Base-by-base conservation (phyloP, 2,888 invertebrate genomes). In the Melieria omissa region DNA sequence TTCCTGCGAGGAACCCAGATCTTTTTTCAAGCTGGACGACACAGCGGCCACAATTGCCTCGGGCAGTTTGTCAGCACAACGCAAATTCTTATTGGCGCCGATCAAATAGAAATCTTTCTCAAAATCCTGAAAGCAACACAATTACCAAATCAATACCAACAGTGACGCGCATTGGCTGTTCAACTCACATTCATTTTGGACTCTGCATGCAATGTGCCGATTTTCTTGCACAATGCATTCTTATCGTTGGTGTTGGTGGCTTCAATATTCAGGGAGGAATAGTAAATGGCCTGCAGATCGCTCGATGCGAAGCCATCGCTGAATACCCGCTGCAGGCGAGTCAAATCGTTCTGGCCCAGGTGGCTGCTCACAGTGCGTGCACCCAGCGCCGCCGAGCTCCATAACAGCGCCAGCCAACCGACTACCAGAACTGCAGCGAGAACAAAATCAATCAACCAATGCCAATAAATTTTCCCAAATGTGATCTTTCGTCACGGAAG, bases 181-280 rank as follows among this genome's bases (percentile, higher is more conserved):
- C 73, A 81, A 82, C 83, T 88, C 85, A 93, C 93, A 78, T 85
- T 86, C 7, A 86, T 73, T 71, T 87, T 87, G 0, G 87, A 86
- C 41, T 87, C 86, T 0, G 74, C 72, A 67, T 86, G 81, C 5
- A 82, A 62, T 5, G 78, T 68, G 12, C 71, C 74, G 41, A 86
- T 79, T 70, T 81, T 82, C 86, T 91, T 86, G 88, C 92, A 89
- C 82, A 91, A 75, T 77, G 82, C 73, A 86, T 88, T 62, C 88
- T 83, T 82, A 82, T 89, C 88, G 54, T 89, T 85, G 77, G 90
- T 89, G 78, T 91, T 92, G 2, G 95, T 88, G 61, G 92, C 87
- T 78, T 90, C 91, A 70, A 92, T 89, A 62, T 95, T 96, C 69
- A 92, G 88, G 0, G 92, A 89, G 4, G 93, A 92, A 88, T 93